phyloP scores from a whole-genome alignment of 2,113 vertebrate species.

The Zingel zingel region DNA sequence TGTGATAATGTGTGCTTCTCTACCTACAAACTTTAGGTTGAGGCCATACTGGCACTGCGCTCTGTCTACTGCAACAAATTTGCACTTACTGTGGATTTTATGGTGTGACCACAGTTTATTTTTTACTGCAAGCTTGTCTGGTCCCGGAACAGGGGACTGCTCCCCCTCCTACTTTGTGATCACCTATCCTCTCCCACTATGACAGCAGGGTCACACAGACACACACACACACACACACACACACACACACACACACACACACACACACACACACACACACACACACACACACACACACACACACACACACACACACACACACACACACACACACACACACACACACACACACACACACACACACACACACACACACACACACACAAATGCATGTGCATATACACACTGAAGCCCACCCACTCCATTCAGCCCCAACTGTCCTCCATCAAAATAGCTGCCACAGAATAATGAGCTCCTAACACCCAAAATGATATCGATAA shows the following conservation, averaged over 20 bases:
- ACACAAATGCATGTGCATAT: constrained; percentile 26
- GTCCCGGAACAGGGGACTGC: constrained; percentile 67
- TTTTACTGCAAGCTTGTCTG: constrained; percentile 80
- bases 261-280: constrained; percentile 6
- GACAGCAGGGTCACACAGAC: constrained; percentile 74
- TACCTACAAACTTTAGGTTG: neutral
- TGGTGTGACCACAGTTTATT: constrained; percentile 76
- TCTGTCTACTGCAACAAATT: constrained; percentile 51
- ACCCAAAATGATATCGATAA: constrained; percentile 80
- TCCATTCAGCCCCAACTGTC: constrained; percentile 62
- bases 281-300: constrained; percentile 4
- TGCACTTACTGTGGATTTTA: constrained; percentile 27
- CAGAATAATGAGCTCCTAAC: constrained; percentile 83
- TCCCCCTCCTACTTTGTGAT: constrained; percentile 57
- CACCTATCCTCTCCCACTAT: constrained; percentile 69
- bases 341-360: constrained; percentile 9
- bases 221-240: constrained; percentile 20
- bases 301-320: constrained; percentile 32
- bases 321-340: constrained; percentile 32
- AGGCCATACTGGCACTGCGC: constrained; percentile 1
- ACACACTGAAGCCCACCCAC: constrained; percentile 52
- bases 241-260: constrained; percentile 5
- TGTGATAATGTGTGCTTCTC: neutral
- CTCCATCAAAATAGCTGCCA: constrained; percentile 78
- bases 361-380: constrained; percentile 18